Conservation (phyloP, 2,888 invertebrate genomes). For the Ormyrus rosae region DNA sequence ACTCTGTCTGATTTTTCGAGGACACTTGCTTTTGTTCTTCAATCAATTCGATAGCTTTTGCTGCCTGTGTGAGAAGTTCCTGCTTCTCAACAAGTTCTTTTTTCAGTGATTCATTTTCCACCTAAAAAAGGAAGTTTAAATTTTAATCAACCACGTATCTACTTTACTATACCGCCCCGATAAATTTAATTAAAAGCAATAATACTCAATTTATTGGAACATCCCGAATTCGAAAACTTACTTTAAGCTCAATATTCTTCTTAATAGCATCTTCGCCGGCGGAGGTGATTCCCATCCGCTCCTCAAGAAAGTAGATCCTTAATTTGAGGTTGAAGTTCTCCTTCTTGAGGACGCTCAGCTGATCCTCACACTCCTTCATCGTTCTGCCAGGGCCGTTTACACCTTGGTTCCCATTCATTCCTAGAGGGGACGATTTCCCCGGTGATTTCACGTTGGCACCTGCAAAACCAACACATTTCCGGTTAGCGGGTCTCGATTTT, state of each 20-base stretch:
- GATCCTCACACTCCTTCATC: constrained; percentile 94
- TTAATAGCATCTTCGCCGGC: constrained; percentile 83
- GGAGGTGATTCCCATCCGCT: constrained; percentile 84
- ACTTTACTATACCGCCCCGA: no score
- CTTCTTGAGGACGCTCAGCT: constrained; percentile 87
- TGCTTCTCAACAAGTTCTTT: constrained; percentile 90
- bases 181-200: no score
- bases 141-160: no score
- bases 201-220: no score
- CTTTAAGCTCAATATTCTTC: constrained; percentile 83
- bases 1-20: constrained; percentile 69
- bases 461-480: constrained; percentile 52
- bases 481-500: no score
- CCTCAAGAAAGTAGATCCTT: constrained; percentile 93
- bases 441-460: constrained; percentile 66
- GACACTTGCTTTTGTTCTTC: constrained; percentile 80
- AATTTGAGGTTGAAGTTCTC: constrained; percentile 96
- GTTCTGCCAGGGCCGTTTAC: constrained; percentile 81
- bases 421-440: constrained; percentile 63
- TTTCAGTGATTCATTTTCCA: constrained; percentile 85
- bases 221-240: constrained; percentile 63
- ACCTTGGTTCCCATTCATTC: constrained; percentile 54
- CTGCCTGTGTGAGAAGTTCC: constrained; percentile 89
- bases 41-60: constrained; percentile 87
- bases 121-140: constrained; percentile 75